Percentiles rank a stretch among this genome's conserved stretches.
Conservation (phyloP, 2,888 invertebrate species). For the Sesia bembeciformis region DNA sequence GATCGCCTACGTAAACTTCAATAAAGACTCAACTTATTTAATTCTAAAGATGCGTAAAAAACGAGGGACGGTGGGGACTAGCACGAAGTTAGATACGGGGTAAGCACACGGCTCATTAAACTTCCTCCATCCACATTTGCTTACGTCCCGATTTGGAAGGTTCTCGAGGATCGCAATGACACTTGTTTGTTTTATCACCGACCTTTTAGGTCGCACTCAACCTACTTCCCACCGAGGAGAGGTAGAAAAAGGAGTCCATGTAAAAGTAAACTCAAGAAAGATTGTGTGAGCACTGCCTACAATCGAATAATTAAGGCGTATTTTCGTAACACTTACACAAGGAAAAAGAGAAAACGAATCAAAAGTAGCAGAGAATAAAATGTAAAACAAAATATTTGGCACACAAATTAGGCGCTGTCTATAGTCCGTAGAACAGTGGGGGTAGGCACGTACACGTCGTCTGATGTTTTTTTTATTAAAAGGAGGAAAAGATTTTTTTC, state of each 20-base stretch:
- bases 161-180: slow-evolving; percentile 40
- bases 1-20: background rate
- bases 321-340: no score
- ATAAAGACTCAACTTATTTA: slow-evolving; percentile 26
- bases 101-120: slow-evolving; percentile 50
- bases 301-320: no score
- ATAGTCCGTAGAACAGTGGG: background rate
- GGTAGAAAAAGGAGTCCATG: slow-evolving; percentile 13
- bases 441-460: slow-evolving; percentile 8
- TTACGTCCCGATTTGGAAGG: slow-evolving; percentile 42
- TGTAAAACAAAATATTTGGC: no score
- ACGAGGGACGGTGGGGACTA: slow-evolving; percentile 30
- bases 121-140: slow-evolving; percentile 52
- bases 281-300: background rate
- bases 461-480: slow-evolving; percentile 18
- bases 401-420: no score
- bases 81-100: slow-evolving; percentile 36
- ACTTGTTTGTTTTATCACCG: slow-evolving; percentile 50
- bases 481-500: slow-evolving; percentile 17
- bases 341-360: no score
- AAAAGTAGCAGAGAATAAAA: no score
- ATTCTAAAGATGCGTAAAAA: slow-evolving; percentile 32
- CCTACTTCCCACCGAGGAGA: slow-evolving; percentile 22
- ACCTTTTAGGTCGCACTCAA: slow-evolving; percentile 38
- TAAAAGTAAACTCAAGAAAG: background rate